These are phyloP conservation scores for pig (Sus scrofa) DNA, from an alignment of 2,113 vertebrate genomes.

Conservation along the genomic window T2T-Sscrofa CM000829.6:19143001-19143500, in stretches of 20 bases:
- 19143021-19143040: neutral
- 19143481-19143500: rapidly evolving
- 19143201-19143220: rapidly evolving
- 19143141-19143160: too few species aligned
- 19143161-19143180: too few species aligned
- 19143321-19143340: neutral
- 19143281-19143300: neutral
- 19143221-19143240: neutral
- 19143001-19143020: neutral
- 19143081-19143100: neutral
- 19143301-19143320: neutral
- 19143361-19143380: rapidly evolving
- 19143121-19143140: neutral
- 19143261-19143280: neutral
- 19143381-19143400: too few species aligned
- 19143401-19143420: neutral
- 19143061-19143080: too few species aligned
- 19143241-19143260: rapidly evolving
- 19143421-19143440: neutral
- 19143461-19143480: rapidly evolving
- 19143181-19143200: too few species aligned
- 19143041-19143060: neutral
- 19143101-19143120: neutral
- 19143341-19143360: neutral
- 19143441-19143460: rapidly evolving